Base-by-base conservation (phyloP, 2,888 invertebrate genomes). In the Oscheius myriophilus region DNA sequence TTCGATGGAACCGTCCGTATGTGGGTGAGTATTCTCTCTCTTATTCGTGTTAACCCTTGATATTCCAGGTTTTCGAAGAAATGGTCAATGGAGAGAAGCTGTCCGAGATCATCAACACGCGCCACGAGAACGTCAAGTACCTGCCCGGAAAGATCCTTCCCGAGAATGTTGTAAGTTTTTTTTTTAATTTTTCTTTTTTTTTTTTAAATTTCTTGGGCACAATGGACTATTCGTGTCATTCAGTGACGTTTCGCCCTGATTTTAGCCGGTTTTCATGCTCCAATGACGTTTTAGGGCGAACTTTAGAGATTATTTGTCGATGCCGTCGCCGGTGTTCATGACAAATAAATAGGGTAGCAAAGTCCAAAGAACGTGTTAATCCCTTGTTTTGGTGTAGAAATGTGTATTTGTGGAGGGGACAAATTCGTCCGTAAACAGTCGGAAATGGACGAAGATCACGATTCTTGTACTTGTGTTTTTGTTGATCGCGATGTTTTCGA, bases 61-160 rank as follows among this genome's bases (percentile, higher is more conserved):
- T n/a, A 14, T 59, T 39, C 12, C 42, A 88, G 86, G 89, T 89
- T n/a, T 89, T 87, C 82, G 89, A 89, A 71, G 89, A 89, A 79
- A 81, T 89, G 75, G 91, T 97, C 79, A 91, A 96, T 80, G 95
- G 94, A 16, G 92, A 92, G 87, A 98, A 97, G 87, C 89, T 98
- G 75, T 96, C 96, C 58, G 97, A 98, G 89, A 96, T 97, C 79
- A 98, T 98, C 86, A 98, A 98, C 89, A 92, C 93, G 86, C 92
- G 93, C 6, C 96, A 98, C 87, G 96, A 96, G 89, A 98, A 98
- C 90, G 92, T 96, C 16, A 97, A 97, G 90, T 98, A 98, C 89
- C 90, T 98, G 77, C 96, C 96, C 41, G 96, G 96, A 53, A 93
- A 94, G 87, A 93, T 92, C 88, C 88, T 98, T 69, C 96, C 97